Evolutionary conservation across 2,113 vertebrate species (phyloP), one percentile per base, ranked within the genome.

Genomic region (Tretioscincus oriximinensis): DNA sequence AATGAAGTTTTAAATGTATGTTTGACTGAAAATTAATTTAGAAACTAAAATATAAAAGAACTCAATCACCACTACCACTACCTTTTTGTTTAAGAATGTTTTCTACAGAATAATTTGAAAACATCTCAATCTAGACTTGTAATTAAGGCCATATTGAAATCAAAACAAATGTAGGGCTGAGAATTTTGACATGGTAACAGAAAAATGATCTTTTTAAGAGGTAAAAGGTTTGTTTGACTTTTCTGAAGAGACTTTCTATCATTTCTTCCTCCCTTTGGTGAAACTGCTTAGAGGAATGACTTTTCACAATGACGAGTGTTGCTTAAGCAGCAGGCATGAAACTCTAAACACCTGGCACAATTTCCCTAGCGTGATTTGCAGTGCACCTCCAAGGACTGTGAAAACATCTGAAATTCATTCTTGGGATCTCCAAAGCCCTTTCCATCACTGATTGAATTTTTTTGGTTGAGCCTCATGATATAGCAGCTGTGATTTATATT

Each of bases 401-500:
- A 76, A 80, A 89, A 91, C 90, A 93, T 91, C 87, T 93, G 92
- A 92, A 93, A 92, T 84, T 92, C 91, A 91, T 93, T 93, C 80
- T 49, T 81, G 54, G 64, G 47, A 82, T 92, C 90, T 92, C 92
- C 82, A 82, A 90, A 90, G 91, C 81, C 87, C 87, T 87, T 84
- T 93, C 90, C 82, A 93, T 92, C 88, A 90, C 85, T 81, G 88
- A 89, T 80, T 78, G 87, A 88, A 79, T 91, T 83, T 91, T 91
- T 88, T 88, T 83, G 63, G 71, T 54, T 84, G 87, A 88, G 85
- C 84, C 92, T 91, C 85, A 90, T 90, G 89, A 85, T 80, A 78
- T 73, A 86, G 31, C 89, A 92, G 89, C 85, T 90, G 90, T 90
- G 89, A 92, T 90, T 88, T 91, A 92, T 92, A 60, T 77, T 0